These are phyloP conservation scores for Argynnis bischoffii DNA, from an alignment of 2,888 invertebrate genomes.

Conservation along the genomic window DNA sequence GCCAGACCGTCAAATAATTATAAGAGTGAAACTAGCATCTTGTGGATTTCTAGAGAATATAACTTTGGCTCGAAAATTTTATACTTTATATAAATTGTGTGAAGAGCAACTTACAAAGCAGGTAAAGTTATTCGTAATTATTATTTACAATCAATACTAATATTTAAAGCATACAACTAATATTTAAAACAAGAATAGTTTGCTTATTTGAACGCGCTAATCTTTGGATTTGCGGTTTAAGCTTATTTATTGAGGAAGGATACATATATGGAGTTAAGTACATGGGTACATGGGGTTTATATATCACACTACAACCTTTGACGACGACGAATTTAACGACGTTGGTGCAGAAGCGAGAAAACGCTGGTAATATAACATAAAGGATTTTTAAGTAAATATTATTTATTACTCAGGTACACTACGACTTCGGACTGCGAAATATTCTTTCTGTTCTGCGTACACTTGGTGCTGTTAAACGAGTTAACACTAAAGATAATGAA, in stretches of 20 bases:
- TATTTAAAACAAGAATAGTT: too few species aligned
- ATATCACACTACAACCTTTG: too few species aligned
- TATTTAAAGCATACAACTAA: too few species aligned
- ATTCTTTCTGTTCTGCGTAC: slow-evolving; percentile 96
- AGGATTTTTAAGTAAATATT: too few species aligned
- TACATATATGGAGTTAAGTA: too few species aligned
- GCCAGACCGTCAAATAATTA: slow-evolving; percentile 98
- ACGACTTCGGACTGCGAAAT: slow-evolving; percentile 97
- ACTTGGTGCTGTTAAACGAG: slow-evolving; percentile 94
- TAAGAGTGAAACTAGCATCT: slow-evolving; percentile 96
- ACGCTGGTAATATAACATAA: too few species aligned
- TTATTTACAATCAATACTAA: neutral
- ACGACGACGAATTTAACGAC: too few species aligned
- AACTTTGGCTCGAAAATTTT: slow-evolving; percentile 96
- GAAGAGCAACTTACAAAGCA: slow-evolving; percentile 99
- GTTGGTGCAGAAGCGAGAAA: too few species aligned
- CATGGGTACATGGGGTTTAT: too few species aligned
- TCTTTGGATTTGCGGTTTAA: too few species aligned
- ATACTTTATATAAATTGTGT: slow-evolving; percentile 97
- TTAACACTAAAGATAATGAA: slow-evolving; percentile 95
- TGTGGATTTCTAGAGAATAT: slow-evolving; percentile 98
- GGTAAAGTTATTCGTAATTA: slow-evolving; percentile 63
- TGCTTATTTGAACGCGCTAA: too few species aligned
- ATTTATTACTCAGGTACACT: slow-evolving; percentile 87
- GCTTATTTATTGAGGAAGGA: too few species aligned